Evolutionary conservation across 2,888 invertebrate genomes (phyloP).

Genomic region (Brachylomia viminalis): DNA sequence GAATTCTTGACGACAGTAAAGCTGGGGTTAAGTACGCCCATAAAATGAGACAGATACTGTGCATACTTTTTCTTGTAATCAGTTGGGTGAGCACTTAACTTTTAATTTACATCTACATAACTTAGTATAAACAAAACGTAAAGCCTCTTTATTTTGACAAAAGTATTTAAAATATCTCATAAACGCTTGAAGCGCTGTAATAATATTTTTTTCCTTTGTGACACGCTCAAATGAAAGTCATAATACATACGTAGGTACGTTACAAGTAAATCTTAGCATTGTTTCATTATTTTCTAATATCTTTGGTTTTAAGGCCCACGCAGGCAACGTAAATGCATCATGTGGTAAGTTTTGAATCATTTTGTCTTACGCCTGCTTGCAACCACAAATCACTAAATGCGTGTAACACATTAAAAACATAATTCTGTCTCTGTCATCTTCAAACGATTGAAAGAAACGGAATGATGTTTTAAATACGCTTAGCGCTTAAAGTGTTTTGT

Average conservation of each 20-base stretch:
- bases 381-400: not conserved
- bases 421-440: not conserved
- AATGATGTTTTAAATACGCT: not conserved
- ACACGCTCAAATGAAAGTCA: slow-evolving; percentile 9
- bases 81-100: slow-evolving; percentile 74
- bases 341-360: slow-evolving; percentile 76
- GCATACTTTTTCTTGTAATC: slow-evolving; percentile 73
- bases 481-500: not conserved
- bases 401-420: not conserved
- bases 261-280: not conserved
- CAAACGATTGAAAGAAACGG: not conserved
- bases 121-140: not conserved
- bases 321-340: slow-evolving; percentile 70
- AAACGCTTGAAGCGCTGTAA: slow-evolving; percentile 3
- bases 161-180: not conserved
- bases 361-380: not conserved
- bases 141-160: not conserved
- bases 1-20: slow-evolving; percentile 70
- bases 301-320: slow-evolving; percentile 70
- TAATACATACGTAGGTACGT: not conserved
- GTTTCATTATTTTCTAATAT: slow-evolving; percentile 4
- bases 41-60: slow-evolving; percentile 82
- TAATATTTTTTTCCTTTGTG: not conserved
- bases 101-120: not conserved
- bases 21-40: slow-evolving; percentile 71